Base-by-base conservation (phyloP, 2,888 invertebrate genomes). In the Auanema freiburgensis region DNA sequence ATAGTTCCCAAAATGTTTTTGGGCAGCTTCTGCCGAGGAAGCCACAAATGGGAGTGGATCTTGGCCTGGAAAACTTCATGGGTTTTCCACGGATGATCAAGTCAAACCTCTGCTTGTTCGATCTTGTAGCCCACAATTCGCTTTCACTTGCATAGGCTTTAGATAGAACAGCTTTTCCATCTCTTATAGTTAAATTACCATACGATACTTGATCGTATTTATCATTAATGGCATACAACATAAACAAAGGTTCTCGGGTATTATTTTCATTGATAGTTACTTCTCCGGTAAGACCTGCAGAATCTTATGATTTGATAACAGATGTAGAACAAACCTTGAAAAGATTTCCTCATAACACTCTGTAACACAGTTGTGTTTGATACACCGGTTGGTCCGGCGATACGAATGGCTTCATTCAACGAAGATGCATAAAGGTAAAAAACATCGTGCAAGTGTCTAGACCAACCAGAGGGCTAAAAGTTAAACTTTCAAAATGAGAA, bases 381-480 rank as follows among this genome's bases (percentile, higher is more conserved):
- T n/a, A 64, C 18, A 11, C 42, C n/a, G 3, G 43, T 52, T 0
- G 58, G 57, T 41, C 65, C 58, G 23, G 44, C 52, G 18, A 63
- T 66, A n/a, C 63, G 63, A 5, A 72, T 54, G 5, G 46, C 8
- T 46, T 67, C 64, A 11, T 60, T 67, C 14, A 79, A 56, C 0
- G 72, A 76, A 59, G 73, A 42, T 3, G 71, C 78, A 51, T 78
- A 79, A 12, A 78, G 53, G 54, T 78, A 79, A 50, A 79, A 69
- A n/a, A 69, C 65, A 54, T 79, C 79, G 51, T 76, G 70, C 0
- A 79, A 62, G 46, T 69, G 71, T 14, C 76, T 60, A 6, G 79
- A 60, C 53, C 69, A 74, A 0, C 65, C 64, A 50, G 54, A 53
- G 1, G 55, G 53, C 60, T 60, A 14, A 46, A 59, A n/a, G 21